phyloP scores from a whole-genome alignment of 2,113 vertebrate genomes.

The Cinclus cinclus region DNA sequence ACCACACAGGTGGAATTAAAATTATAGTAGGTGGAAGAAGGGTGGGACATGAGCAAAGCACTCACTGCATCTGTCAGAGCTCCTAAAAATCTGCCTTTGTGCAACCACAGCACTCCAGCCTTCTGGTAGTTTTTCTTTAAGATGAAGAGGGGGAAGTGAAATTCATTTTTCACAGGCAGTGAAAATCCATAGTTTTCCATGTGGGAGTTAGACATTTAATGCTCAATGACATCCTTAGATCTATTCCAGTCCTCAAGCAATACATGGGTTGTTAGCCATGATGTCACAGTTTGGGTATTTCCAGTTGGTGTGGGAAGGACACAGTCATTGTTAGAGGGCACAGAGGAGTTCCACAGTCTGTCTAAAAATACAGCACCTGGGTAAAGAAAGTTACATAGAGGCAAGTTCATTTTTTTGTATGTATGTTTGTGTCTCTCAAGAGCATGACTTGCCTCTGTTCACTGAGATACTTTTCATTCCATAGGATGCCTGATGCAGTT shows the following conservation, averaged over 20 bases:
- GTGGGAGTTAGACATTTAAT: neutral
- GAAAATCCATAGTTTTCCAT: neutral
- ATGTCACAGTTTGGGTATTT: neutral
- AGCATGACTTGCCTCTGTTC: neutral
- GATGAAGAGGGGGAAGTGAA: neutral
- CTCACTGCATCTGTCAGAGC: neutral
- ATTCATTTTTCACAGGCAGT: neutral
- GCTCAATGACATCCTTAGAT: neutral
- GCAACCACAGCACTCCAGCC: neutral
- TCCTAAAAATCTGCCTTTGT: neutral
- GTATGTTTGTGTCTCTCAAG: neutral
- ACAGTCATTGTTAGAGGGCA: neutral
- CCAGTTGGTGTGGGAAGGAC: neutral
- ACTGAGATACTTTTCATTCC: neutral
- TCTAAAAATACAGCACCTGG: neutral
- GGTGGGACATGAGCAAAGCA: neutral
- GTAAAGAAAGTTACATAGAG: neutral
- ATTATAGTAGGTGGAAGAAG: neutral
- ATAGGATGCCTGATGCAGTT: constrained; percentile 73
- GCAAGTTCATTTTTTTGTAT: neutral
- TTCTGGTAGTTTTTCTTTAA: neutral
- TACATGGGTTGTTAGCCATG: neutral
- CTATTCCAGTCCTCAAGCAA: neutral
- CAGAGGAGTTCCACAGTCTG: neutral
- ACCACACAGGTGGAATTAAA: neutral